phyloP scores from a whole-genome alignment of 2,797 vertebrate species.

The Lepus oiostolus region DNA sequence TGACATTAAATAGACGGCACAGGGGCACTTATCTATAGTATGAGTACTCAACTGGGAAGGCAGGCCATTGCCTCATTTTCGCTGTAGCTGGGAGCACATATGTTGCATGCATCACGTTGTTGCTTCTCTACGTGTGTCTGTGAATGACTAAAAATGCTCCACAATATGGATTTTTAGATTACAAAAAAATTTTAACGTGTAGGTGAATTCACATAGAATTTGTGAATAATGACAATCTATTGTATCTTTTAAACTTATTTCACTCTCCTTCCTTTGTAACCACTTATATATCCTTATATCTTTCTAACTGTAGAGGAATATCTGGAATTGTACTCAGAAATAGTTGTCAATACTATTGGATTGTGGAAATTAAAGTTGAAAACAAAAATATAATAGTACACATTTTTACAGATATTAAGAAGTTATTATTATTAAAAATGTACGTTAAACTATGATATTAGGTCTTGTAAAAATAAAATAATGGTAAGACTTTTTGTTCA shows the following conservation, averaged over 20 bases:
- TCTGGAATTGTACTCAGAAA: background rate
- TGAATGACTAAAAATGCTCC: background rate
- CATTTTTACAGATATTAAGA: constrained; percentile 9
- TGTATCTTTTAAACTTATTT: background rate
- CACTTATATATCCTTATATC: background rate
- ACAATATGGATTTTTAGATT: background rate
- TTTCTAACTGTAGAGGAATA: background rate
- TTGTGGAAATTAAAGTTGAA: background rate
- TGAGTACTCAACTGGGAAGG: background rate
- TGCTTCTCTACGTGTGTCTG: background rate
- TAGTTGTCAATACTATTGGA: background rate
- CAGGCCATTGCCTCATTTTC: background rate
- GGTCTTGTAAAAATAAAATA: constrained; percentile 2
- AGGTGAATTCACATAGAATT: background rate
- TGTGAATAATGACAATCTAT: background rate
- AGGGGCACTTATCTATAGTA: background rate
- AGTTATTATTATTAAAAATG: background rate
- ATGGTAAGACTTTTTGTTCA: background rate
- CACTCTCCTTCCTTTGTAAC: background rate
- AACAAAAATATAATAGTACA: background rate
- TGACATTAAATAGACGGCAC: no score
- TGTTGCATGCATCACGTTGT: background rate
- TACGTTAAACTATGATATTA: background rate
- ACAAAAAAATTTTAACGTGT: background rate
- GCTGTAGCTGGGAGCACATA: background rate